Conservation (phyloP, 2,888 invertebrate genomes). For the Yponomeuta cagnagella region DNA sequence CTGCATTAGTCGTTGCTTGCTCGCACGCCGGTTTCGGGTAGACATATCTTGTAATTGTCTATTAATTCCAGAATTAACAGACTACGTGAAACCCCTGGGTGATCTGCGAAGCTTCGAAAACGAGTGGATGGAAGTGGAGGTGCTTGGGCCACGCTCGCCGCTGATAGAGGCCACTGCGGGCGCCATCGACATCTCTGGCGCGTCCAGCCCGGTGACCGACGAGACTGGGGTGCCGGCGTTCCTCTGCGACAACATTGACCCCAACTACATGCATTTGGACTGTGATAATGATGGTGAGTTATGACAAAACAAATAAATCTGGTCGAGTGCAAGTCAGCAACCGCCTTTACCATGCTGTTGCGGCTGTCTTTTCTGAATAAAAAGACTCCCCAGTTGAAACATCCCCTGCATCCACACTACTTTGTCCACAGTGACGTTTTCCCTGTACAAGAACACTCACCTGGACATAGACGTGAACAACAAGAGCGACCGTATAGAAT, state of each 20-base stretch:
- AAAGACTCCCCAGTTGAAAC: no score
- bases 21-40: no score
- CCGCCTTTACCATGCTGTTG: no score
- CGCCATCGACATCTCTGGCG: conserved; percentile 53
- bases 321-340: neutral
- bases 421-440: conserved; percentile 43
- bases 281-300: conserved; percentile 66
- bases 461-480: conserved; percentile 89
- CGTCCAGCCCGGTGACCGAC: conserved; percentile 37
- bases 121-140: conserved; percentile 94
- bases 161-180: conserved; percentile 43
- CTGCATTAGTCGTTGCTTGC: no score
- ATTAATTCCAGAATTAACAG: conserved; percentile 45
- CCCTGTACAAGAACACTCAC: conserved; percentile 87
- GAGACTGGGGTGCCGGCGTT: conserved; percentile 75
- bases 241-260: conserved; percentile 76
- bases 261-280: conserved; percentile 72
- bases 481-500: conserved; percentile 94
- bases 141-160: conserved; percentile 65
- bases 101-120: conserved; percentile 90
- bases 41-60: no score
- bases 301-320: neutral
- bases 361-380: no score
- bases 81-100: conserved; percentile 80
- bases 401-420: no score